These are phyloP conservation scores for Micromys minutus DNA, from an alignment of 2,113 vertebrate species.

Conservation along the genomic window DNA sequence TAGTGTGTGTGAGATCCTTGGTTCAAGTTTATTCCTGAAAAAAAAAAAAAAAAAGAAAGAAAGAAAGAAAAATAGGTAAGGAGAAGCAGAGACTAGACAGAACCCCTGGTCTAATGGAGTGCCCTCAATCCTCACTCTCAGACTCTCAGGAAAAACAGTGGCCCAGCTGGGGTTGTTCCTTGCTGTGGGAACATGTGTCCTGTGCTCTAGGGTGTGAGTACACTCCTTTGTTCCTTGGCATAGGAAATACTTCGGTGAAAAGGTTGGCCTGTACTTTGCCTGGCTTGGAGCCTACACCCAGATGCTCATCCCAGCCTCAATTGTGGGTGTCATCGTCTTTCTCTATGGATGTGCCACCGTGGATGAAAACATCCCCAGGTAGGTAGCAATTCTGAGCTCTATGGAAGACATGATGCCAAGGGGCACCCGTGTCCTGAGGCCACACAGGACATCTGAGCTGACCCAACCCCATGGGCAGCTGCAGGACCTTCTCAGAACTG, in stretches of 20 bases:
- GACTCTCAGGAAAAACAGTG: neutral
- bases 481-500: neutral
- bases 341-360: slow-evolving; percentile 97
- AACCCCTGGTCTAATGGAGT: neutral
- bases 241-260: slow-evolving; percentile 99
- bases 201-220: fast-evolving
- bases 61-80: neutral
- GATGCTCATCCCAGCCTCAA: slow-evolving; percentile 96
- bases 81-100: too few species aligned
- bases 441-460: fast-evolving
- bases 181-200: fast-evolving
- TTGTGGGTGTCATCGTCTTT: slow-evolving; percentile 96
- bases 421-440: neutral
- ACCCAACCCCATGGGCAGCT: neutral
- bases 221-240: neutral
- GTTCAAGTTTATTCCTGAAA: neutral
- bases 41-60: neutral
- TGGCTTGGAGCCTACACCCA: slow-evolving; percentile 99
- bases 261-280: slow-evolving; percentile 97
- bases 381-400: neutral
- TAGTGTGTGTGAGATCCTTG: neutral
- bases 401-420: fast-evolving
- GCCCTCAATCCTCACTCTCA: neutral
- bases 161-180: fast-evolving
- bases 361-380: slow-evolving; percentile 97